Evolutionary conservation across 2,113 vertebrate genomes (phyloP).

Genomic region (Pygoscelis adeliae): DNA sequence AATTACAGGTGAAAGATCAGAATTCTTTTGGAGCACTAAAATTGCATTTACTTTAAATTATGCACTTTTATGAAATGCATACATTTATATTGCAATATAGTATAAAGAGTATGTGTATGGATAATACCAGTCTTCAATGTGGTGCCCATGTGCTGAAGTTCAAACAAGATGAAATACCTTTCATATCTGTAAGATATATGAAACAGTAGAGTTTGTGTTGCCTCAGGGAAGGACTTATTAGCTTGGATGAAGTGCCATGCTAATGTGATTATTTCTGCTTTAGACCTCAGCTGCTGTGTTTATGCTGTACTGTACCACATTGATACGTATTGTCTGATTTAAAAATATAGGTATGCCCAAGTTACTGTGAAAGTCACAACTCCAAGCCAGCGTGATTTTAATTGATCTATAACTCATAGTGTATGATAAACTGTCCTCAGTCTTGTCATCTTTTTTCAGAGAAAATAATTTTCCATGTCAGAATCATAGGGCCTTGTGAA

Average conservation of each 20-base stretch:
- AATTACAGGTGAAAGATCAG: neutral
- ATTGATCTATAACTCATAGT: neutral
- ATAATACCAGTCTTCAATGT: neutral
- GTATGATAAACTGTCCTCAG: neutral
- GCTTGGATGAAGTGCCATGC: neutral
- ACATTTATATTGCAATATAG: neutral
- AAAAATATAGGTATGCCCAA: neutral
- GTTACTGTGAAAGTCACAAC: neutral
- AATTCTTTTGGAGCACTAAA: neutral
- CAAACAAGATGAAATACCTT: neutral
- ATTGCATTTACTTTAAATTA: neutral
- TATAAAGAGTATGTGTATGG: neutral
- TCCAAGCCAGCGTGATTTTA: neutral
- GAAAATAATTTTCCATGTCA: neutral
- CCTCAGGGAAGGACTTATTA: neutral
- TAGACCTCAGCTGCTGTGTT: neutral
- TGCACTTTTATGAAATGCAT: neutral
- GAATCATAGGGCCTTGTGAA: neutral
- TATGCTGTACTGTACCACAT: neutral
- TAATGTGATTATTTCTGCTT: neutral
- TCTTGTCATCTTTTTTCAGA: neutral
- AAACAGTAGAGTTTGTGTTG: neutral
- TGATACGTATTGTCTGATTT: neutral
- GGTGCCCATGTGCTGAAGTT: neutral
- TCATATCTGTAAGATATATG: accelerated